Base-by-base conservation (phyloP, 2,797 vertebrate species). In the Hephaestus fuliginosus region DNA sequence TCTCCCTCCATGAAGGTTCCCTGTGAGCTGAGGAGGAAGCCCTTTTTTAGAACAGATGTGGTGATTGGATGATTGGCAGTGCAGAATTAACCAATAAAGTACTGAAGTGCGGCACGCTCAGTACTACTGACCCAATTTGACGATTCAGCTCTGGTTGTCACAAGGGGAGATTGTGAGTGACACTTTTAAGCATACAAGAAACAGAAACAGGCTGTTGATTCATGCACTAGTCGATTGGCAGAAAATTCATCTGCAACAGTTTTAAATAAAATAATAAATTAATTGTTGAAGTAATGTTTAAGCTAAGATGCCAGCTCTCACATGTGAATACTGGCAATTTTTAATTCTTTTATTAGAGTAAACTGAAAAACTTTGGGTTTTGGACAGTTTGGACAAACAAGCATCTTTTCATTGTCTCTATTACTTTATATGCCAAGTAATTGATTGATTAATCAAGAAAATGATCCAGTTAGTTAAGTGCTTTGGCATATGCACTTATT, bases 71-170 rank as follows among this genome's bases (percentile, higher is more conserved):
- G 70, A 62, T 57, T 52, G 51, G n/a, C n/a, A 22, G 6, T 65
- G 33, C 69, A 39, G 76, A 73, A 61, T 76, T 36, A 77, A 77
- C 65, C 36, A 25, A 65, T 63, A 56, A 62, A 61, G 51, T 3
- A 20, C 51, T 69, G 30, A 81, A 66, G 62, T 36, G 30, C 49
- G n/a, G 33, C 28, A 18, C 68, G 52, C 77, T 72, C 75, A 69
- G 74, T 13, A 44, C 80, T 80, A 73, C 84, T 81, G 78, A 86
- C 82, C 82, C 64, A 78, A 0, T 86, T 80, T 56, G 44, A 75
- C 3, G 5, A 51, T 46, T 43, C 49, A 55, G 0, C 49, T 2
- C 15, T 48, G 64, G 63, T 72, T 56, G 36, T 58, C 53, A 61
- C n/a, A 53, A 63, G 72, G 58, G 33, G 36, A 18, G 30, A 44